A percentile compares a stretch with the other conserved stretches of the same genome.
phyloP scores from a whole-genome alignment of 2,113 vertebrate genomes.

The Anthoscopus minutus region DNA sequence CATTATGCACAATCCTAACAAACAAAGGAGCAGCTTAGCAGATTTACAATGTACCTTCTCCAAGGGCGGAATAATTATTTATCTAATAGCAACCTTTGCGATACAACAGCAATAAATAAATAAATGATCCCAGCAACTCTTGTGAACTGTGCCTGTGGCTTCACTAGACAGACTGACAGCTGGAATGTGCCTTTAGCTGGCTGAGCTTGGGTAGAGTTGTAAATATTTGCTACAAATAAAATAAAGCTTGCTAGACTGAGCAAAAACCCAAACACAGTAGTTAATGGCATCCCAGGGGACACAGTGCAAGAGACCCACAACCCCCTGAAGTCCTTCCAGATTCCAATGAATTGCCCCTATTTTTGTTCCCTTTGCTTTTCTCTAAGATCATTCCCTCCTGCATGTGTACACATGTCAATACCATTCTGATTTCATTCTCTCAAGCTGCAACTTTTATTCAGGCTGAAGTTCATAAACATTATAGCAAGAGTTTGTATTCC shows the following conservation, averaged over 20 bases:
- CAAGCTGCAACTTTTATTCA: neutral
- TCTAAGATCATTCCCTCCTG: neutral
- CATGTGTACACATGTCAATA: neutral
- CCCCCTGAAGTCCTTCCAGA: neutral
- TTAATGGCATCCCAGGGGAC: neutral
- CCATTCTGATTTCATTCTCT: neutral
- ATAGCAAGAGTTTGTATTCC: neutral
- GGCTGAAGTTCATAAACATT: neutral
- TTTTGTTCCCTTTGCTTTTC: neutral
- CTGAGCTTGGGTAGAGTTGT: neutral
- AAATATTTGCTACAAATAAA: slow-evolving; percentile 9
- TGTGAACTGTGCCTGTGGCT: neutral
- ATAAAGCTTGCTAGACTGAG: neutral
- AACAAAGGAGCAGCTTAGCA: slow-evolving; percentile 39
- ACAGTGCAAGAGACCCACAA: neutral
- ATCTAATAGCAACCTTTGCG: neutral
- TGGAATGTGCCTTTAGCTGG: neutral
- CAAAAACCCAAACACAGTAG: neutral
- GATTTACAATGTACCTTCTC: slow-evolving; percentile 16
- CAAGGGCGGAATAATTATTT: slow-evolving; percentile 27
- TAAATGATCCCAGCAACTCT: neutral
- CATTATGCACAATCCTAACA: slow-evolving; percentile 34
- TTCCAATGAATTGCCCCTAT: neutral
- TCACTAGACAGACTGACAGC: neutral
- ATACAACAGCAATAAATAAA: slow-evolving; percentile 44